Evolutionary conservation across 2,888 invertebrate genomes (phyloP).

Genomic region (Andrena trimmerana): DNA sequence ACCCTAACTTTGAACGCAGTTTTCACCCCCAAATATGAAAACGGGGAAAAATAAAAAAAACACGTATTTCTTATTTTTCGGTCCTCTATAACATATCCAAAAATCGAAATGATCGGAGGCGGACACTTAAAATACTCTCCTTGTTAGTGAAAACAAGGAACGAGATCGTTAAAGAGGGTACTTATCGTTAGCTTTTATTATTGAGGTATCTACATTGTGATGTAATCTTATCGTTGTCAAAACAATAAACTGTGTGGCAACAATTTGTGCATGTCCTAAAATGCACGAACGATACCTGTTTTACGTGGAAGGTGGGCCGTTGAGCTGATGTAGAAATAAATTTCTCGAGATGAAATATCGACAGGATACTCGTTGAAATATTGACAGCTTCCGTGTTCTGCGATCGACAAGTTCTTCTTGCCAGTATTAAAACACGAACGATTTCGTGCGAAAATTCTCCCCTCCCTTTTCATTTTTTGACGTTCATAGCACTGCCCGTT

Average conservation of each 20-base stretch:
- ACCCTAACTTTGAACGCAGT: too few relatives aligned
- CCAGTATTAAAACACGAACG: slow-evolving; percentile 51
- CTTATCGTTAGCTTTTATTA: too few relatives aligned
- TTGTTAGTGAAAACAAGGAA: too few relatives aligned
- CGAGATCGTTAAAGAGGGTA: too few relatives aligned
- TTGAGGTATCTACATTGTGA: too few relatives aligned
- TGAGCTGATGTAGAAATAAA: slow-evolving; percentile 37
- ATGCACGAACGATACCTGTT: slow-evolving; percentile 23
- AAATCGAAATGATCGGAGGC: too few relatives aligned
- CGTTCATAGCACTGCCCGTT: not conserved
- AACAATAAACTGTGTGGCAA: not conserved
- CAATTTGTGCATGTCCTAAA: slow-evolving; percentile 6
- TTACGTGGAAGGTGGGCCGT: slow-evolving; percentile 13
- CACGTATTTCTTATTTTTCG: too few relatives aligned
- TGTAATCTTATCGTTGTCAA: too few relatives aligned
- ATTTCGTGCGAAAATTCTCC: slow-evolving; percentile 22
- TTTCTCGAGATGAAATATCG: slow-evolving; percentile 59
- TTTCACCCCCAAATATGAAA: too few relatives aligned
- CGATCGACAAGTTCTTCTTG: slow-evolving; percentile 49
- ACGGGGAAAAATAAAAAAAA: too few relatives aligned
- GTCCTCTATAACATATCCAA: too few relatives aligned
- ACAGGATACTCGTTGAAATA: slow-evolving; percentile 51
- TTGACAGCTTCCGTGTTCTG: slow-evolving; percentile 55
- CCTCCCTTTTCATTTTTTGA: not conserved
- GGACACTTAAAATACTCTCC: too few relatives aligned